These are phyloP conservation scores for Spongia lamella DNA, from an alignment of 37 sponge, comb jelly and placozoan genomes.

Conservation along the genomic window DNA sequence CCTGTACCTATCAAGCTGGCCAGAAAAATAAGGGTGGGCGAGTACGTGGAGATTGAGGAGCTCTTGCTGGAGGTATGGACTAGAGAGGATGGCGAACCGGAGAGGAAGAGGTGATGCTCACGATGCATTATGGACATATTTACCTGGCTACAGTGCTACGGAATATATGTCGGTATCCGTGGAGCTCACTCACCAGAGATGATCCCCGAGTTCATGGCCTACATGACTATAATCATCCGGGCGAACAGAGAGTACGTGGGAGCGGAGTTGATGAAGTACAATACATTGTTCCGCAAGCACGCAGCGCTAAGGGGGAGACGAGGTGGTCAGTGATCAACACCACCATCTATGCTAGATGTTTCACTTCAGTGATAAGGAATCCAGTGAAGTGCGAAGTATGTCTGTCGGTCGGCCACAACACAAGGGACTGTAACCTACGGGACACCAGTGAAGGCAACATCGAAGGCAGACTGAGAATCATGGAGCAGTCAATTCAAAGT, in stretches of 20 bases:
- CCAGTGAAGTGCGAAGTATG: too few species aligned
- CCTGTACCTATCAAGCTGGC: constrained; percentile 22
- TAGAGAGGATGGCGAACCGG: background rate
- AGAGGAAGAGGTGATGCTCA: background rate
- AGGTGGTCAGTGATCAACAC: too few species aligned
- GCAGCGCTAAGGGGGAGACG: too few species aligned
- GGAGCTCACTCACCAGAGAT: too few species aligned
- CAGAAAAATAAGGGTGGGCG: background rate
- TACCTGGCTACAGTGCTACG: constrained; percentile 10
- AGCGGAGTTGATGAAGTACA: background rate
- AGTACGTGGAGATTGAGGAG: constrained; percentile 23
- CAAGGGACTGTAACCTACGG: too few species aligned
- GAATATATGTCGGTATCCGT: background rate
- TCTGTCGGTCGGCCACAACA: too few species aligned
- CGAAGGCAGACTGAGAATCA: too few species aligned
- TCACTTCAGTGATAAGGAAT: too few species aligned
- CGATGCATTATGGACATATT: background rate
- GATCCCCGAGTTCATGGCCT: too few species aligned
- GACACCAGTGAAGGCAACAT: too few species aligned
- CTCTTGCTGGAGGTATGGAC: constrained; percentile 11
- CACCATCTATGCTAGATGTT: too few species aligned
- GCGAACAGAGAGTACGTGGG: background rate
- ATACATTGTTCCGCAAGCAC: background rate
- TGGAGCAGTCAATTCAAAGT: too few species aligned
- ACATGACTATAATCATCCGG: background rate